These are phyloP conservation scores for Grapholita molesta DNA, from an alignment of 1,140 invertebrate species.

Conservation along the genomic window DNA sequence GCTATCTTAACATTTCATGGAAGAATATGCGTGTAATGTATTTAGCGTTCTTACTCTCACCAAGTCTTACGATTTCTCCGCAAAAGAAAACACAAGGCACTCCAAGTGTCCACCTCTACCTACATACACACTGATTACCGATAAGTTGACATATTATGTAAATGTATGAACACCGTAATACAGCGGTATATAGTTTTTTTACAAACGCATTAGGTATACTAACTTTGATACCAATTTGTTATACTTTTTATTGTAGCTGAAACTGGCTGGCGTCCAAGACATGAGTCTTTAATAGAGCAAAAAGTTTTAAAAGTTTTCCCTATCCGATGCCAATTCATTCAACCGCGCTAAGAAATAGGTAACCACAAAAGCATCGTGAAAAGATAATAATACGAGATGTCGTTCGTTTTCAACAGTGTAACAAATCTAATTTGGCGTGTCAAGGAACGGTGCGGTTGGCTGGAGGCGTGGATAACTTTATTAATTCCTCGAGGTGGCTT, in stretches of 20 bases:
- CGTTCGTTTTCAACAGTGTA: slow-evolving; percentile 7
- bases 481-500: slow-evolving; percentile 38
- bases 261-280: background rate
- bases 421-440: slow-evolving; percentile 12
- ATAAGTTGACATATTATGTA: background rate
- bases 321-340: background rate
- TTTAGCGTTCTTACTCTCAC: slow-evolving; percentile 9
- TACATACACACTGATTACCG: slow-evolving; percentile 4
- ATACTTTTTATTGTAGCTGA: background rate
- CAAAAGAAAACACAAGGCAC: slow-evolving; percentile 7
- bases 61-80: slow-evolving; percentile 15
- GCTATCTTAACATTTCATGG: background rate
- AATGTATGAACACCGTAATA: background rate
- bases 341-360: background rate
- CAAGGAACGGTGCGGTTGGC: background rate
- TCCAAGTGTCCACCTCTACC: background rate
- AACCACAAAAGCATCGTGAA: background rate
- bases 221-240: background rate
- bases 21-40: background rate
- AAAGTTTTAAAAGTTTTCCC: background rate
- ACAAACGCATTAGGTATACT: background rate
- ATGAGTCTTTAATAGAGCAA: background rate
- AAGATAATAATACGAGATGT: background rate
- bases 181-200: background rate
- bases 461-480: slow-evolving; percentile 41